Conservation (phyloP, 2,888 invertebrate genomes). For the Gandaritis pyraliata region DNA sequence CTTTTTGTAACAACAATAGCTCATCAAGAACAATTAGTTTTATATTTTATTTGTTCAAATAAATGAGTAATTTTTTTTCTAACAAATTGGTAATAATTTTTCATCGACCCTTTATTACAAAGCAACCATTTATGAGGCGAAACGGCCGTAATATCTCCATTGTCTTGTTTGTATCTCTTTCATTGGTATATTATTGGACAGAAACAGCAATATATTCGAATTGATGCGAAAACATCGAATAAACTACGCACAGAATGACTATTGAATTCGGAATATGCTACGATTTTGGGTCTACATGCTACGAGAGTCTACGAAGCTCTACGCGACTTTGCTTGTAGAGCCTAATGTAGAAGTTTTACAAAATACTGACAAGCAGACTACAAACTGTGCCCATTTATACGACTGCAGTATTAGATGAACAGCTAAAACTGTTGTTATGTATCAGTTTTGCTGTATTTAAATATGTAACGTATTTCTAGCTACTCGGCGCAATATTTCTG, state of each 20-base stretch:
- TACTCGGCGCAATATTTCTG: too few relatives aligned
- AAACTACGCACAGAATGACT: not conserved
- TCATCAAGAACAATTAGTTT: conserved; percentile 20
- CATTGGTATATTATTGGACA: not conserved
- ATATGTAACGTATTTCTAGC: too few relatives aligned
- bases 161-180: not conserved
- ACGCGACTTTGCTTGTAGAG: not conserved
- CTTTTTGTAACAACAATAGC: conserved; percentile 30
- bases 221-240: not conserved
- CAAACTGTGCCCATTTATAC: too few relatives aligned
- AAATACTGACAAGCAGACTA: too few relatives aligned
- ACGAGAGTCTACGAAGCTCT: conserved; percentile 7
- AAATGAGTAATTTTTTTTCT: conserved; percentile 8
- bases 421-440: too few relatives aligned
- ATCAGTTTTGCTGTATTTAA: too few relatives aligned
- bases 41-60: conserved; percentile 22
- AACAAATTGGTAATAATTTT: conserved; percentile 23
- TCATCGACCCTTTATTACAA: conserved; percentile 14
- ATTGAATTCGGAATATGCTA: not conserved
- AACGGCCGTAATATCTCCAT: not conserved
- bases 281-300: conserved; percentile 4
- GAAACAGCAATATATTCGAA: conserved; percentile 1
- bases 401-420: too few relatives aligned
- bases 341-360: not conserved
- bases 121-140: conserved; percentile 8